Evolutionary conservation across 1,140 invertebrate genomes (phyloP).

Genomic region (Drosophila ogumai): DNA sequence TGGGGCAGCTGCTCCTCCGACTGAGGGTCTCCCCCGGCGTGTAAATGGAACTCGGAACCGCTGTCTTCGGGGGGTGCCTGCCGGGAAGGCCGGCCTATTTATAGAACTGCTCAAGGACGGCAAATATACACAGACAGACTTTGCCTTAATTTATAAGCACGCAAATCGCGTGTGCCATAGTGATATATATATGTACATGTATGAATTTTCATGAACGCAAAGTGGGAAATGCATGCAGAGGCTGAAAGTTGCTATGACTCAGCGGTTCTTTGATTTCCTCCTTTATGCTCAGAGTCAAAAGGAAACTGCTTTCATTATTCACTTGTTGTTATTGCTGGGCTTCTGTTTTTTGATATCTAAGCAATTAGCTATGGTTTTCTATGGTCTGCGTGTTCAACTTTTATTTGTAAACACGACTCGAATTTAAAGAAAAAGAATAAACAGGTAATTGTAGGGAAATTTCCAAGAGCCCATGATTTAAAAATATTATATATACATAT

Average conservation of each 20-base stretch:
- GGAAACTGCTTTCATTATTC: slow-evolving; percentile 38
- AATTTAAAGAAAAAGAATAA: neutral
- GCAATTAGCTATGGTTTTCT: slow-evolving; percentile 37
- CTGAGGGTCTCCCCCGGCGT: slow-evolving; percentile 32
- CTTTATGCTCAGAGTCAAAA: slow-evolving; percentile 51
- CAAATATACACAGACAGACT: slow-evolving; percentile 46
- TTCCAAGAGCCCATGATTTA: neutral
- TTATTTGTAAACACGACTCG: slow-evolving; percentile 10
- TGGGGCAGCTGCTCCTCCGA: slow-evolving; percentile 5
- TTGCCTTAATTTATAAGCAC: slow-evolving; percentile 73
- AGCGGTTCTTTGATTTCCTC: slow-evolving; percentile 45
- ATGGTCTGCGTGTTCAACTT: slow-evolving; percentile 3
- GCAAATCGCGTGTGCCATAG: slow-evolving; percentile 62
- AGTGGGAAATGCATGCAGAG: slow-evolving; percentile 51
- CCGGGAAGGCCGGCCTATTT: slow-evolving; percentile 34
- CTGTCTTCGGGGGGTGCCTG: slow-evolving; percentile 28
- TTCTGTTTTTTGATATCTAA: slow-evolving; percentile 22
- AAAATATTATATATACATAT: neutral
- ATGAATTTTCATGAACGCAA: slow-evolving; percentile 31
- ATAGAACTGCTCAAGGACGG: slow-evolving; percentile 45
- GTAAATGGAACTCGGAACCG: slow-evolving; percentile 43
- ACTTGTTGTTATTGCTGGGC: slow-evolving; percentile 35
- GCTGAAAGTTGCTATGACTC: slow-evolving; percentile 45
- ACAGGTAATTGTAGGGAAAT: slow-evolving; percentile 1
- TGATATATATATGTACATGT: slow-evolving; percentile 10